Evolutionary conservation across 1,140 invertebrate genomes (phyloP).

Genomic region (Hesperophylax magnus): DNA sequence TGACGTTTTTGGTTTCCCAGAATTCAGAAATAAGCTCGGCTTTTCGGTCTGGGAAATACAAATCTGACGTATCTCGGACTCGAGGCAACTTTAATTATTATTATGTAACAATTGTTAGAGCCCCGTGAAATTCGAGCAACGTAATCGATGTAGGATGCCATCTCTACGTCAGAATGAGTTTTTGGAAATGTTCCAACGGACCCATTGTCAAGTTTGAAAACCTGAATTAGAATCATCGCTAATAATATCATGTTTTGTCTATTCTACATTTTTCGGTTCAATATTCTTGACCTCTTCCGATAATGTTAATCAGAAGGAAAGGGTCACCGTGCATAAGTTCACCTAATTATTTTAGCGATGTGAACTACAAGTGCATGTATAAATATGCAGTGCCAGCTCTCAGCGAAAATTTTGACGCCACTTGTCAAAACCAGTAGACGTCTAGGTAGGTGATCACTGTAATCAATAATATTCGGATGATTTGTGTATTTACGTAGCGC

Average conservation of each 20-base stretch:
- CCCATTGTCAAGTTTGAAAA: background rate
- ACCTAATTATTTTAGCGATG: too few species aligned
- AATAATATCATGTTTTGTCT: background rate
- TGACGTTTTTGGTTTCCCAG: background rate
- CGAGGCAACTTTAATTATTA: background rate
- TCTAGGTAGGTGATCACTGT: too few species aligned
- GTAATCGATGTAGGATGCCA: conserved; percentile 3
- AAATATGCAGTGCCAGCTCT: too few species aligned
- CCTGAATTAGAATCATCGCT: background rate
- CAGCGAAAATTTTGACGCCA: too few species aligned
- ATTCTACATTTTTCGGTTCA: background rate
- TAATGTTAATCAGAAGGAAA: too few species aligned
- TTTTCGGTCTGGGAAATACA: conserved; percentile 15
- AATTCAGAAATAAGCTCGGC: conserved; percentile 1
- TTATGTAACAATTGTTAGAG: background rate
- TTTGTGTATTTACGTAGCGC: too few species aligned
- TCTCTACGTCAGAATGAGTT: conserved; percentile 14
- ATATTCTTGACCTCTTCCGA: too few species aligned
- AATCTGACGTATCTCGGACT: background rate
- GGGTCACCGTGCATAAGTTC: too few species aligned
- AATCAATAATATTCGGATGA: too few species aligned
- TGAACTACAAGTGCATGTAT: too few species aligned
- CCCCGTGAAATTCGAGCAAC: background rate
- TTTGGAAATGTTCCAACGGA: conserved; percentile 25
- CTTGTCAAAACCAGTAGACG: too few species aligned